Base-by-base conservation (phyloP, 2,113 vertebrate species). In the Poeciliopsis occidentalis region DNA sequence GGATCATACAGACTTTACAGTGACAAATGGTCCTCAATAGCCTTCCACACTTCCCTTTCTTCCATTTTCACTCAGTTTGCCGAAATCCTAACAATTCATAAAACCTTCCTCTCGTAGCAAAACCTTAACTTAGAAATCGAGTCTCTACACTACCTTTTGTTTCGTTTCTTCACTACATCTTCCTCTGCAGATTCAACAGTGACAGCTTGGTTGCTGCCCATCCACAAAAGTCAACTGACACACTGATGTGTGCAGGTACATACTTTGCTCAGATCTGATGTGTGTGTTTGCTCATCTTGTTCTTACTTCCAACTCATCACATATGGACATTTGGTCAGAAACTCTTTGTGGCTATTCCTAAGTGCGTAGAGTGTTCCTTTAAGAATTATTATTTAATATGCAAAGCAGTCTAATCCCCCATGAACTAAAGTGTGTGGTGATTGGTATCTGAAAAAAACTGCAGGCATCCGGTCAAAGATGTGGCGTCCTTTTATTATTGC, bases 1-100 rank as follows among this genome's bases (percentile, higher is more conserved):
- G 80, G 76, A 87, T 79, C 85, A 85, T 71, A 71, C 51, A 76
- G 84, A 75, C 79, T 78, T 76, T 72, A 67, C 79, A 51, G n/a
- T 68, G 82, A 87, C 81, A 82, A 87, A 82, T 79, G 60, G 67
- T 71, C 75, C 51, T 73, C 78, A 69, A 63, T 69, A 47, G 76
- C 63, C 51, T 69, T 84, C 64, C 69, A 71, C 65, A 7, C n/a
- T 68, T 79, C 68, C 26, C 61, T 68, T 70, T 81, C 24, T 10
- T 47, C 60, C 31, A 65, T 73, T 81, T 68, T 73, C 66, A 74
- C 69, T 73, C 64, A 24, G 51, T 66, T 71, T 73, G 66, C 60
- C 34, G 67, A 64, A 54, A 54, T 41, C 70, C 67, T 41, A 73
- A 70, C 24, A 15, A 27, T 32, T 54, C 63, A 69, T 39, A 24